These are phyloP conservation scores for Gastrophysa polygoni DNA, from an alignment of 2,888 invertebrate genomes.

Conservation along the genomic window DNA sequence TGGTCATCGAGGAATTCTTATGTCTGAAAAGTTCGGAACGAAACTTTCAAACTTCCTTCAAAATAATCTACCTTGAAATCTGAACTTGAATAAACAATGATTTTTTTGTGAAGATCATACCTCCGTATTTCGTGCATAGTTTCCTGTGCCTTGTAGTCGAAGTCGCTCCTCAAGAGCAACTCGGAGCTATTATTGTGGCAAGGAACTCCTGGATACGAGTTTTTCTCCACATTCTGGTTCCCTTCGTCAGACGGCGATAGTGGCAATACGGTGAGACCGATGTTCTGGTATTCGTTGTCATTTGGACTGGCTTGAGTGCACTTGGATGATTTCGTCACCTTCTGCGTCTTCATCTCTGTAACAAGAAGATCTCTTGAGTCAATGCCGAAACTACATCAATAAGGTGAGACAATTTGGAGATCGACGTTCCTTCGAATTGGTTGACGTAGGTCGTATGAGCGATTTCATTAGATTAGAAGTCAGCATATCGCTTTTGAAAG, in stretches of 20 bases:
- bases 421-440: too few species aligned
- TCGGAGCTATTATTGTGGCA: constrained; percentile 49
- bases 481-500: too few species aligned
- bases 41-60: too few species aligned
- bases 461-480: too few species aligned
- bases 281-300: constrained; percentile 53
- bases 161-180: constrained; percentile 47
- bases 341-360: constrained; percentile 42
- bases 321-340: constrained; percentile 54
- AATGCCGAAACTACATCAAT: too few species aligned
- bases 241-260: constrained; percentile 42
- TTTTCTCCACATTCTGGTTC: constrained; percentile 44
- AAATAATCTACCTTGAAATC: too few species aligned
- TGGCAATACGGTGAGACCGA: constrained; percentile 45
- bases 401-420: too few species aligned
- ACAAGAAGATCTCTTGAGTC: constrained; percentile 2
- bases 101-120: too few species aligned
- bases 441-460: too few species aligned
- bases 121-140: constrained; percentile 42
- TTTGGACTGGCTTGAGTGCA: constrained; percentile 55
- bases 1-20: too few species aligned
- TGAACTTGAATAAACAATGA: too few species aligned
- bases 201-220: constrained; percentile 36
- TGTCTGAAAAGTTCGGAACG: too few species aligned
- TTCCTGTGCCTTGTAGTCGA: constrained; percentile 41